Evolutionary conservation across 2,113 vertebrate genomes (phyloP), one percentile per base, ranked within the genome.

Genomic region (Campylomormyrus numenius): DNA sequence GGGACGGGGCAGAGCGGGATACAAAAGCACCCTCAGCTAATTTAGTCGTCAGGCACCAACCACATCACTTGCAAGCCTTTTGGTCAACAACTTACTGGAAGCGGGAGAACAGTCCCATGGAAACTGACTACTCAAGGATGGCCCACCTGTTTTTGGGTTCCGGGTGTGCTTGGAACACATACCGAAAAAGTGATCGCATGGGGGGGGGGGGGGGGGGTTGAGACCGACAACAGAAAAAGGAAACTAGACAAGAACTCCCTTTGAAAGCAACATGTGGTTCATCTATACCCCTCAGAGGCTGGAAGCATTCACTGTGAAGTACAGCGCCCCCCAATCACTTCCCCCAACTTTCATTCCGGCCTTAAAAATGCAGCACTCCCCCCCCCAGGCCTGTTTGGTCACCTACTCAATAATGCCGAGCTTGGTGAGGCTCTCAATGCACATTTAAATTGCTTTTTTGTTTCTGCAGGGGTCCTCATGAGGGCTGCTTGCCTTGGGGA

Each of bases 61-160:
- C 98, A 98, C 97, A 98, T 98, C 97, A 98, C 97, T 96, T 94
- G 95, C 95, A 27, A 96, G 95, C 95, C 94, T 95, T 74, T 56
- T 70, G 5, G 93, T 94, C 91, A 92, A 96, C 95, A 96, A 93
- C 95, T 96, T 96, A 96, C 96, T 96, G 95, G 94, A 94, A 96
- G 94, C 96, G 95, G 95, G 96, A 95, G 96, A 97, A 95, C 96
- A 94, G 92, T 92, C 93, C 70, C 48, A 27, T 8, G 39, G 17
- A 48, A 48, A 35, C 2, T 5, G 13, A 48, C 21, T 84, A 21
- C 19, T 24, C 17, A 46, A 8, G 17, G 39, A 45, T 5, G 15
- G 88, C 39, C 88, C 88, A 88, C 88, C 90, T 88, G 86, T 94
- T 95, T 96, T 96, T 95, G 94, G 94, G 93, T 93, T 95, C 93